Percentiles rank a stretch among this genome's conserved stretches.
Conservation (phyloP, 1,140 invertebrate genomes). For the Hypsibius dujardini region DNA sequence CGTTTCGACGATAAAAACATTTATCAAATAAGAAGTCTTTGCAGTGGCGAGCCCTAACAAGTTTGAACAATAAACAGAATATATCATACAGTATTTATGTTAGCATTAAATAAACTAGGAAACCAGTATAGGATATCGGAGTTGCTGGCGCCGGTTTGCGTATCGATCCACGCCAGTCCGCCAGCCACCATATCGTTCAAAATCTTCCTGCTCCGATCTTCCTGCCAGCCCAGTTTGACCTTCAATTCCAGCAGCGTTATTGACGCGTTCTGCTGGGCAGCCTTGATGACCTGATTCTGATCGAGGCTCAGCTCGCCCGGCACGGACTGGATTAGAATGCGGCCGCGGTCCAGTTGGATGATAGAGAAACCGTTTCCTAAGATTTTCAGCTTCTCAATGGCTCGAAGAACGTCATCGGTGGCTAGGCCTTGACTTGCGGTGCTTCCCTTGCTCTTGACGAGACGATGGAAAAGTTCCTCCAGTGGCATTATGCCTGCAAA, state of each 20-base stretch:
- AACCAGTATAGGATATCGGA: neutral
- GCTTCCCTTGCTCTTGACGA: conserved; percentile 17
- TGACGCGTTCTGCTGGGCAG: conserved; percentile 52
- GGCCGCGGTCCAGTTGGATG: conserved; percentile 48
- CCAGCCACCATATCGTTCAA: conserved; percentile 28
- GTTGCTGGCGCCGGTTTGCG: too few species aligned
- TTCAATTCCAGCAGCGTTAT: conserved; percentile 26
- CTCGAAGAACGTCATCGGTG: conserved; percentile 77
- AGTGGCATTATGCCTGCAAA: too few species aligned
- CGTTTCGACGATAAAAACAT: too few species aligned
- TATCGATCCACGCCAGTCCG: conserved; percentile 27
- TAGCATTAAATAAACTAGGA: too few species aligned
- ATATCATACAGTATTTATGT: too few species aligned
- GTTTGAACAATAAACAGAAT: too few species aligned
- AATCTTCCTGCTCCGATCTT: conserved; percentile 28
- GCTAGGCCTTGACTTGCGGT: conserved; percentile 27
- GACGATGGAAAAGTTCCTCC: conserved; percentile 47
- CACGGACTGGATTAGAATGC: conserved; percentile 82
- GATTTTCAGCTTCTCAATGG: conserved; percentile 77
- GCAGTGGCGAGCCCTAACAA: too few species aligned
- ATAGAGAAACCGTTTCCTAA: conserved; percentile 88
- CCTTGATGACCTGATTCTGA: conserved; percentile 71
- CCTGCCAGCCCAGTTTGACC: conserved; percentile 29
- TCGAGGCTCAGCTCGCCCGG: conserved; percentile 92
- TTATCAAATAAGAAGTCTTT: too few species aligned